phyloP scores from a whole-genome alignment of 1,140 invertebrate species.

The Heliconius congener region DNA sequence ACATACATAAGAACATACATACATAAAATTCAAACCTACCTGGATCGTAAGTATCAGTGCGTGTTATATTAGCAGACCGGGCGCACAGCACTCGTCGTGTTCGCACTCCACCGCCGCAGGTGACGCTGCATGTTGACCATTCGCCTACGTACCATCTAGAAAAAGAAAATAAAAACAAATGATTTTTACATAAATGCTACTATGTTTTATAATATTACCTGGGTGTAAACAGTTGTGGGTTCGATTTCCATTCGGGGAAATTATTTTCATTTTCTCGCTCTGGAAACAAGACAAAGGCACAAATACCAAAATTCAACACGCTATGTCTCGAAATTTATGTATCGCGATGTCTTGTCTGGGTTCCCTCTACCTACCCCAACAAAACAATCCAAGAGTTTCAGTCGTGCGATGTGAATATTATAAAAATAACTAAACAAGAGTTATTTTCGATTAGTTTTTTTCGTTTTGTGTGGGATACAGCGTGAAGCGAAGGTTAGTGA shows the following conservation, averaged over 20 bases:
- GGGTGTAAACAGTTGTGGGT: not conserved
- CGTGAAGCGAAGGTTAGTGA: too few species aligned
- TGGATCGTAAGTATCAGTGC: conserved; percentile 82
- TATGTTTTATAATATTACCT: too few species aligned
- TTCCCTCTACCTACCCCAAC: too few species aligned
- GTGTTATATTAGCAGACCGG: conserved; percentile 75
- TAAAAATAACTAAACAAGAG: too few species aligned
- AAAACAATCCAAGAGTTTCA: too few species aligned
- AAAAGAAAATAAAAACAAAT: not conserved
- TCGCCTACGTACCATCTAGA: conserved; percentile 93
- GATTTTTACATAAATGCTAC: not conserved
- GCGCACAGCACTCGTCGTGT: conserved; percentile 90
- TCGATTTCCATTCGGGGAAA: not conserved
- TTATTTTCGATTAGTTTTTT: too few species aligned
- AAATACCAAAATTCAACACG: too few species aligned
- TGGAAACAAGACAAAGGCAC: not conserved
- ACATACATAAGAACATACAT: too few species aligned
- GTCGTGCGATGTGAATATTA: too few species aligned
- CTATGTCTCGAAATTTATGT: too few species aligned
- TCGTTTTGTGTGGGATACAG: too few species aligned
- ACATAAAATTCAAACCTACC: conserved; percentile 69
- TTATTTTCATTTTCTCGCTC: not conserved
- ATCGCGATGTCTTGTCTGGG: too few species aligned
- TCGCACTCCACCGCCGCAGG: conserved; percentile 91
- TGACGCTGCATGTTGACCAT: conserved; percentile 91